Base-by-base conservation (phyloP, 1,140 invertebrate genomes). In the Diprion similis region DNA sequence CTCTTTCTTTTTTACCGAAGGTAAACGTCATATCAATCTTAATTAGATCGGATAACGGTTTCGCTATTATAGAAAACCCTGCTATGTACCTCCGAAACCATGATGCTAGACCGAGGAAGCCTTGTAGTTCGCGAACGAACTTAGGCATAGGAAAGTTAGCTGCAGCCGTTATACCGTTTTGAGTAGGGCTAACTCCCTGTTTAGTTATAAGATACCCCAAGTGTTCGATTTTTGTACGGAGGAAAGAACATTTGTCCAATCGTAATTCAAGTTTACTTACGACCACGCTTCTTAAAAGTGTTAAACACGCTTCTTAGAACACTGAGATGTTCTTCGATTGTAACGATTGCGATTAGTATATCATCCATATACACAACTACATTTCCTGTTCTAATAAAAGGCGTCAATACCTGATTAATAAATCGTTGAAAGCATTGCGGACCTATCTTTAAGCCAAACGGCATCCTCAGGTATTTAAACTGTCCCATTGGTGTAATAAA, bases 161-260 rank as follows among this genome's bases (percentile, higher is more conserved):
- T 2, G 66, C 45, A 8, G 73, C 47, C 2, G 24, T 46, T n/a
- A 74, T 9, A 6, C 45, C 15, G 19, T 45, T 37, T 45, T 9
- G 8, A 64, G 70, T 66, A 13, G 73, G 48, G n/a, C n/a, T n/a
- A n/a, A 69, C 70, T 17, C 66, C 47, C 4, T 68, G 18, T n/a
- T 69, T 13, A 48, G 66, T 17, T n/a, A 59, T 69, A 10, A 70
- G 24, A 71, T 77, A 78, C 6, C 75, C 78, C 18, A 81, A 72
- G 73, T 77, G 79, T 65, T 76, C 76, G 19, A 80, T 70, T 59
- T 73, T 37, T n/a, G 66, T 18, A 68, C 70, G 1, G 13, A 74
- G 70, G 64, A 81, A 79, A 19, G 66, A 69, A 65, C 79, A 78
- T 72, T 80, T 76, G 74, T 70, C 69, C 4, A 75, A 69, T 47